Evolutionary conservation across 2,888 invertebrate genomes (phyloP).

Genomic region (Lithophane socia): DNA sequence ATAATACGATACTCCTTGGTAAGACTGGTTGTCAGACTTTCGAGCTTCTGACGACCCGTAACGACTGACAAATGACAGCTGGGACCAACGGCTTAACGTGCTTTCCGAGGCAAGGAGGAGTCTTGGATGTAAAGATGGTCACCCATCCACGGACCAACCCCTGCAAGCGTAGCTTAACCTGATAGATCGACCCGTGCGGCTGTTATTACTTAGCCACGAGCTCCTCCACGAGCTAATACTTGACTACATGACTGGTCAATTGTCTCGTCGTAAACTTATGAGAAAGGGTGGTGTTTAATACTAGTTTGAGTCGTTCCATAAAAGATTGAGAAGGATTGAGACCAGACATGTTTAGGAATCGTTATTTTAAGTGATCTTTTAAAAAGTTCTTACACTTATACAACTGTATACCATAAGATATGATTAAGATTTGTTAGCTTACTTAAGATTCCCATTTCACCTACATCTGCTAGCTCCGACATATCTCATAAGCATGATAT

Average conservation of each 20-base stretch:
- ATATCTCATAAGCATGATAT: conserved; percentile 51
- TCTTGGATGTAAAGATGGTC: no score
- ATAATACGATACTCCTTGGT: no score
- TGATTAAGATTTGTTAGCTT: conserved; percentile 37
- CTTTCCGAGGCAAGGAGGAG: no score
- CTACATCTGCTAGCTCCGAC: conserved; percentile 37
- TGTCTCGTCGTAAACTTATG: neutral
- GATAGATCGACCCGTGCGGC: no score
- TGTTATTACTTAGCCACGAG: no score
- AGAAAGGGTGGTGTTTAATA: neutral
- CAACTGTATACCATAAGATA: neutral
- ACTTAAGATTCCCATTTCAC: conserved; percentile 44
- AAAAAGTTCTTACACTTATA: neutral
- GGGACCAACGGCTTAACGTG: no score
- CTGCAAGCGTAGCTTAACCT: no score
- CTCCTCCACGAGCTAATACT: no score
- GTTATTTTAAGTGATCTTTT: neutral
- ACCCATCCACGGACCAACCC: no score
- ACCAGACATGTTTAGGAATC: neutral
- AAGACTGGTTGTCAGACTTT: no score
- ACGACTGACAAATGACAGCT: no score
- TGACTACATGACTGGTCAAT: neutral
- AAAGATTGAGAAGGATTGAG: neutral
- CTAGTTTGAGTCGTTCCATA: neutral
- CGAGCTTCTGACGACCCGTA: no score